Base-by-base conservation (phyloP, 2,113 vertebrate species). In the Romanogobio albipinnatus region DNA sequence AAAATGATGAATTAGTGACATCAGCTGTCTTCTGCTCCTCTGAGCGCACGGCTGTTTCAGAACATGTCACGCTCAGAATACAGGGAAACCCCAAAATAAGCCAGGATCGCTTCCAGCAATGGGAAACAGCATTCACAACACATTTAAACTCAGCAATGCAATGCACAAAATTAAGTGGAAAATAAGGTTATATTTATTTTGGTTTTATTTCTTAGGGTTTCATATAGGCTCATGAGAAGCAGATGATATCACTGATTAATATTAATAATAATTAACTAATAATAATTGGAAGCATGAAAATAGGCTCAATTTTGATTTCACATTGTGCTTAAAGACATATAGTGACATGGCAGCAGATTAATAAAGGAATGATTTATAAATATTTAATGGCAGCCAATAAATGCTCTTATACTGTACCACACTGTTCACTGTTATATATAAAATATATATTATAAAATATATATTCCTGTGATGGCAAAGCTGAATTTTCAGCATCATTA, bases 1-100 rank as follows among this genome's bases (percentile, higher is more conserved):
- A 14, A 79, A 79, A 26, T 10, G 39, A 24, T 36, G 33, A 77
- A 77, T 77, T 59, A 78, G 53, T 24, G 76, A 77, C 51, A 77
- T 77, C 76, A 39, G 33, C 76, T 78, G 76, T 43, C 53, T 78
- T 78, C 17, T n/a, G 19, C 33, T 59, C 33, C 13, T 78, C 33
- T 22, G 76, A 43, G 15, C 4, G 33, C 10, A n/a, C 5, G 53
- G 29, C 51, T 22, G 17, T 22, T 58, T 58, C 49, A 19, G 26
- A 75, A 56, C 49, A 53, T 36, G 73, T 29, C 9, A 56, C 26
- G 26, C 49, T 53, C 26, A 73, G 5, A 47, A 47, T 14, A n/a
- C 70, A 47, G 22, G 43, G 15, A 76, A 76, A 56, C 15, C 74
- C 49, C 4, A 10, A 76, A 59, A 77, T 59, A 59, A 59, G 19